These are phyloP conservation scores for Mola mola DNA, from an alignment of 2,113 vertebrate genomes.

Conservation along the genomic window DNA sequence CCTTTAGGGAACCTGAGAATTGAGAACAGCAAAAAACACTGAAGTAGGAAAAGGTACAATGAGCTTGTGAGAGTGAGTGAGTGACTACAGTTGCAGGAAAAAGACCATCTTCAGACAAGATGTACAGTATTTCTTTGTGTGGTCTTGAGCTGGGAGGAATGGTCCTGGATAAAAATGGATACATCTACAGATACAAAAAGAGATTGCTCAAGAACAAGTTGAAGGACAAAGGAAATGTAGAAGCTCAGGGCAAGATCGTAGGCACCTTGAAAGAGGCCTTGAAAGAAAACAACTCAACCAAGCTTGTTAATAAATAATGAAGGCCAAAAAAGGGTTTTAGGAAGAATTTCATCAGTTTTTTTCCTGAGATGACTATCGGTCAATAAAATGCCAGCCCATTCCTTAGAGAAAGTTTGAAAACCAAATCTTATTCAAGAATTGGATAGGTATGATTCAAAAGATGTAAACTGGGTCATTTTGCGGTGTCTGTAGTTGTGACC, in stretches of 20 bases:
- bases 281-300: conserved; percentile 32
- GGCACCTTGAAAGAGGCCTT: conserved; percentile 50
- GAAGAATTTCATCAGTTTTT: conserved; percentile 52
- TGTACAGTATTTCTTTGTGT: conserved; percentile 38
- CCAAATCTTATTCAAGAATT: no score
- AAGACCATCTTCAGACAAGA: conserved; percentile 53
- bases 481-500: not conserved
- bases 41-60: conserved; percentile 8
- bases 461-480: not conserved
- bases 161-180: conserved; percentile 26
- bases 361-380: conserved; percentile 28
- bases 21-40: conserved; percentile 68
- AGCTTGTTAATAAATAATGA: conserved; percentile 77
- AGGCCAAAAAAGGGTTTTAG: conserved; percentile 50
- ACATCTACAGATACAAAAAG: conserved; percentile 18
- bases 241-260: conserved; percentile 18
- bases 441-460: no score
- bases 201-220: conserved; percentile 35
- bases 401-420: no score
- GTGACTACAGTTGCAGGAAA: conserved; percentile 67
- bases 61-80: conserved; percentile 15
- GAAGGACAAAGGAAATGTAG: conserved; percentile 67
- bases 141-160: conserved; percentile 24
- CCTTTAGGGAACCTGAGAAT: no score
- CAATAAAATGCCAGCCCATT: not conserved